Evolutionary conservation across 2,113 vertebrate species (phyloP), one percentile per base, ranked within the genome.

Genomic region (Anolis sagrei): DNA sequence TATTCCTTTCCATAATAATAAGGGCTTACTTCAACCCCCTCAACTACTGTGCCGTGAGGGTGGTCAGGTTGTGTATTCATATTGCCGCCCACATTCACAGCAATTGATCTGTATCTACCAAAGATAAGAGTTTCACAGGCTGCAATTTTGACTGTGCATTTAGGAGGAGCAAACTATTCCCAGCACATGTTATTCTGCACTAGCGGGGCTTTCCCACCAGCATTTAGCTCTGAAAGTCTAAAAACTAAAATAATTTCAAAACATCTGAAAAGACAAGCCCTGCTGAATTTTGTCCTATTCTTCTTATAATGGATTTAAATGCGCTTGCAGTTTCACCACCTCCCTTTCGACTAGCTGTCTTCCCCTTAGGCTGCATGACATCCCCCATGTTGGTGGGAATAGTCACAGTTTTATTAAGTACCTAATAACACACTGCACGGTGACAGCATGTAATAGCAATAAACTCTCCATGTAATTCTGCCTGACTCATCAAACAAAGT

Each of bases 191-290:
- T 69, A 32, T 70, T 54, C 58, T 69, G n/a, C 29, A 61, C 7
- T 14, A 72, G 5, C n/a, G 48, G 21, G 48, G 27, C 29, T 34
- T 32, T 51, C 81, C 19, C n/a, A 8, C 19, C 54, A 21, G 23
- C 72, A 64, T 76, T 36, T 73, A 6, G 6, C 27, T 62, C 27
- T 4, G 16, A 23, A 66, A 14, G n/a, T 64, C 36, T 48, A 34
- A 66, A 64, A 25, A 88, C 90, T 90, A 82, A 19, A 80, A 76
- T 51, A 78, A 81, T 66, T 76, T 68, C 34, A 79, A 83, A 79
- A 73, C 10, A 11, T 44, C 19, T n/a, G 3, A 73, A 83, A 58
- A 32, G 79, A 79, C 6, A 34, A 66, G n/a, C 29, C 27, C 73
- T 81, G 2, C 0, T 82, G 88, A 66, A 54, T 1, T n/a, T 49